Base-by-base conservation (phyloP, 2,888 invertebrate genomes). In the Zele albiditarsus region DNA sequence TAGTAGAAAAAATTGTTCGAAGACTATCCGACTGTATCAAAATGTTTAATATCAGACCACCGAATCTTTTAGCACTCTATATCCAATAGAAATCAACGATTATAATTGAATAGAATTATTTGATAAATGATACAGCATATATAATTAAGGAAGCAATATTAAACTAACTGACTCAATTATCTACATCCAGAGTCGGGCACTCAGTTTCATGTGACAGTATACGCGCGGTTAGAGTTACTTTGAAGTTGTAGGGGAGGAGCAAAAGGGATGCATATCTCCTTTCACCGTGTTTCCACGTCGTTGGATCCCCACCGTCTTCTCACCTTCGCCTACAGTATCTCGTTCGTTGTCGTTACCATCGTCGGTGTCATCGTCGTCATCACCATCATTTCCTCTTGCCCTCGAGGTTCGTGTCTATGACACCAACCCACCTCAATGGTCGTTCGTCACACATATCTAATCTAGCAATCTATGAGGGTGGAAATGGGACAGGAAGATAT, bases 381-480 rank as follows among this genome's bases (percentile, higher is more conserved):
- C 25, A 31, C 14, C 31, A n/a, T 27, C 25, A 38, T 57, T 57
- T 67, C 71, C 49, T 33, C 63, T 65, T 72, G 71, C 53, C 70
- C 67, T 71, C 53, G 63, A 67, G 62, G 62, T 38, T 46, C 49
- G 14, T 33, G 65, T 72, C 67, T 70, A 71, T 70, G 66, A 74
- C 71, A 28, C 67, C 65, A 74, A 25, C 65, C 53, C 14, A 46
- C 67, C 73, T 20, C 38, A 69, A 53, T 71, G 62, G 28, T 69
- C 42, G 65, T 62, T 77, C 76, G 60, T 72, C 69, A 67, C 20
- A 53, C 73, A 79, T 81, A 84, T 84, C 83, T 82, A 81, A 82
- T 85, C 83, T 80, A 42, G 73, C 82, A 73, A 81, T 79, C 80
- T 80, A 76, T 77, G 76, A 81, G 77, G 68, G 82, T 8, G 20